A percentile compares a stretch with the other conserved stretches of the same genome.
Evolutionary conservation across 1,140 invertebrate species (phyloP).

Genomic region (Eufriesea mexicana): DNA sequence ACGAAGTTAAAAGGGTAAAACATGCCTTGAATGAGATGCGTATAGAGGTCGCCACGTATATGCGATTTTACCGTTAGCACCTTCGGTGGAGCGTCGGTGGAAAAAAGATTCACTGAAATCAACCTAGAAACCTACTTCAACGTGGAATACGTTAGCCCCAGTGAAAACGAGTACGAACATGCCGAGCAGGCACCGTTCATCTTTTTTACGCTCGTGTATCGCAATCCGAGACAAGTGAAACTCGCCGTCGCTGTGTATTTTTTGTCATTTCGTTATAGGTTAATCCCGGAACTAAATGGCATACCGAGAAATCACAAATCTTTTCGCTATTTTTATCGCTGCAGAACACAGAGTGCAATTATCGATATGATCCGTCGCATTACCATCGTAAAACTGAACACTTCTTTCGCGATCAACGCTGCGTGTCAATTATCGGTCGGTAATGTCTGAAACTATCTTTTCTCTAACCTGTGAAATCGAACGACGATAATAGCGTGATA

Average conservation of each 20-base stretch:
- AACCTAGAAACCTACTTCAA: constrained; percentile 55
- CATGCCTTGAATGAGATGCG: background rate
- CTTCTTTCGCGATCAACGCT: background rate
- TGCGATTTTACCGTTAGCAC: constrained; percentile 40
- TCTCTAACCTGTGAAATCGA: background rate
- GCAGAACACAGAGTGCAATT: no score
- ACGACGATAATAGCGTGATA: no score
- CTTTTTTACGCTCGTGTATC: constrained; percentile 3
- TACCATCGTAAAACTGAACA: background rate
- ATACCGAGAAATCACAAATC: background rate
- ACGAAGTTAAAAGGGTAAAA: background rate
- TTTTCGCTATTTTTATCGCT: background rate
- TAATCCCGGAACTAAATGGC: background rate
- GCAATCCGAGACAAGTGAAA: constrained; percentile 27
- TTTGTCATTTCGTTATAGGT: background rate
- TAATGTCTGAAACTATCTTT: background rate
- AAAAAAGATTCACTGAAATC: constrained; percentile 51
- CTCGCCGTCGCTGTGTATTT: background rate
- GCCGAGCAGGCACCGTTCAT: background rate
- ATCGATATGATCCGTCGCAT: background rate
- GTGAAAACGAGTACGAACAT: constrained; percentile 48
- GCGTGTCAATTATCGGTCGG: background rate
- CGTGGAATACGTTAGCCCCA: constrained; percentile 25
- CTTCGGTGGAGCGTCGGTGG: background rate
- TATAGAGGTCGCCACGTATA: background rate